phyloP scores from a whole-genome alignment of 2,888 invertebrate genomes.

The Drosophila fulvimacula region DNA sequence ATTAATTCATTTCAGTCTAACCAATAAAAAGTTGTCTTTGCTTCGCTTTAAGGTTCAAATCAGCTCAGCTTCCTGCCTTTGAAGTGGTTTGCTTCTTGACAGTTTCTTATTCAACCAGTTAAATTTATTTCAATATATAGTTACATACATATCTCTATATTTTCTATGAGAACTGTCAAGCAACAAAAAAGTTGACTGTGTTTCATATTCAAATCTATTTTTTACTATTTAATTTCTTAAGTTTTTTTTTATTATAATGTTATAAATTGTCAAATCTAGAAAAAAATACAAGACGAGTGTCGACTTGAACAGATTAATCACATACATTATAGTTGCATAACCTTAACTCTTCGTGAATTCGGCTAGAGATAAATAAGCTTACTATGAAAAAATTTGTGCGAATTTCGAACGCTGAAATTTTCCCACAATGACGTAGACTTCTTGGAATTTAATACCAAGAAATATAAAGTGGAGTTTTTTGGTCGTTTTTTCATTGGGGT shows the following conservation, averaged over 20 bases:
- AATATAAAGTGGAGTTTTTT: conserved; percentile 21
- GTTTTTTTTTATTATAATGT: too few relatives aligned
- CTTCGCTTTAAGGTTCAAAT: background rate
- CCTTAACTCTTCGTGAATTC: background rate
- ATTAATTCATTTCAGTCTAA: background rate
- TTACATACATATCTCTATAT: background rate
- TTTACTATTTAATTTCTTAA: too few relatives aligned
- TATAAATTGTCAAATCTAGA: background rate
- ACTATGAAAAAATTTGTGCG: conserved; percentile 14
- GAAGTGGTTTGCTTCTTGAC: background rate
- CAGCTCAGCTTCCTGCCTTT: background rate
- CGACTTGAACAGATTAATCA: background rate
- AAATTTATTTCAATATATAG: background rate
- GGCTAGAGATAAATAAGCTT: conserved; percentile 13
- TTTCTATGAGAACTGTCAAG: background rate
- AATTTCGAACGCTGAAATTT: conserved; percentile 46
- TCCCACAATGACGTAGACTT: conserved; percentile 53
- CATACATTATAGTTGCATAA: background rate
- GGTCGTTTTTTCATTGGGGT: conserved; percentile 15
- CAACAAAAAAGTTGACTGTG: background rate
- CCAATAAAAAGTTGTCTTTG: conserved; percentile 3
- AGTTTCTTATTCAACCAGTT: background rate
- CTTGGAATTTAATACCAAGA: conserved; percentile 55
- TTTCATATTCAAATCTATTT: background rate
- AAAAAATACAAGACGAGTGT: too few relatives aligned